Base-by-base conservation (phyloP, 2,888 invertebrate genomes). In the Caenorhabditis drosophilae region DNA sequence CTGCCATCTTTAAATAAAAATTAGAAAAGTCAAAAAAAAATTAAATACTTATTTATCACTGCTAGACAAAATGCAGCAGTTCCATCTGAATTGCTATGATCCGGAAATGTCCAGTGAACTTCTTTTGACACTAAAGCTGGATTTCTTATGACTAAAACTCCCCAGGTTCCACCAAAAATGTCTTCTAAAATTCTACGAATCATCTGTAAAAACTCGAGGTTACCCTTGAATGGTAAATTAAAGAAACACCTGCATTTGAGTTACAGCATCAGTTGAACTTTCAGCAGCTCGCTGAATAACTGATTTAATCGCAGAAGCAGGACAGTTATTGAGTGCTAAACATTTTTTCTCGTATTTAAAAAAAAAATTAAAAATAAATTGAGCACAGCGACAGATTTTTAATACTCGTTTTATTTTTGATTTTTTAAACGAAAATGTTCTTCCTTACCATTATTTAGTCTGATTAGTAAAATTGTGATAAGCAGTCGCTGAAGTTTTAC, bases 61-160 rank as follows among this genome's bases (percentile, higher is more conserved):
- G 73, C 67, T 4, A 82, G 67, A 56, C 82, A 82, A 47, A 82
- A 82, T 9, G 82, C 82, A 1, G 81, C 71, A 0, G 78, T 68
- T 20, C 80, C 80, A 45, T 82, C 82, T 2, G 57, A 48, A 63
- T 71, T 78, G 40, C 34, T 59, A 54, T 79, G 80, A 52, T 82
- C 82, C 1, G 82, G 82, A 44, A 82, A 79, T 3, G 82, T 82
- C 82, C 82, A 82, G 46, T 82, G 82, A n/a, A 82, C 78, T 48
- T 74, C 69, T 60, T 74, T 74, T 6, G 80, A 79, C 15, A 82
- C 77, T 6, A 82, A 51, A 4, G 64, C 67, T 0, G 79, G 67
- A 49, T 81, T 70, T 22, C 75, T 54, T 15, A 82, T 71, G n/a
- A 82, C 77, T 25, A 82, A 55, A 16, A 82, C 82, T 31, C 82